phyloP scores from a whole-genome alignment of 2,797 vertebrate genomes.

The Cygnus olor region DNA sequence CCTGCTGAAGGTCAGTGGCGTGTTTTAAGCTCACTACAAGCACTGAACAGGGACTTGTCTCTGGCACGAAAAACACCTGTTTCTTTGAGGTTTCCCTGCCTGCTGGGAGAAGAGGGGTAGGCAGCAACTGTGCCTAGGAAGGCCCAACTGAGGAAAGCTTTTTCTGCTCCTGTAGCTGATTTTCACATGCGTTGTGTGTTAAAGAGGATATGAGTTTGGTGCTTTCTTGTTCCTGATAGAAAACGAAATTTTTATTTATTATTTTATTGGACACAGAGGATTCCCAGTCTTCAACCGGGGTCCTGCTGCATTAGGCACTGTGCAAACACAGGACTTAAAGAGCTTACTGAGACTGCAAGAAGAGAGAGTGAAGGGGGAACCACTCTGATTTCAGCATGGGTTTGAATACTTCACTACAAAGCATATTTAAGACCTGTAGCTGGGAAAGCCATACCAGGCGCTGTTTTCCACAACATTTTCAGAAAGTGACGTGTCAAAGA shows the following conservation, averaged over 20 bases:
- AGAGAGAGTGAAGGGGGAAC: background rate
- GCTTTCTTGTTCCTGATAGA: background rate
- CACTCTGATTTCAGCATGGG: background rate
- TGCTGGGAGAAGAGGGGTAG: conserved; percentile 15
- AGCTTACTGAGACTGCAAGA: background rate
- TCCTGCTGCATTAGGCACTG: background rate
- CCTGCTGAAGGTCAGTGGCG: conserved; percentile 5
- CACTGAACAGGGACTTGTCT: background rate
- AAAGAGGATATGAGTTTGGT: background rate
- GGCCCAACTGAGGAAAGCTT: background rate
- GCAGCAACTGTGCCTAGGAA: background rate
- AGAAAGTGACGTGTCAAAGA: background rate
- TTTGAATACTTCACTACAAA: background rate
- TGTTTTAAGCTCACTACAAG: background rate
- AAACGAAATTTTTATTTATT: conserved; percentile 3
- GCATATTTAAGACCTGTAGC: background rate
- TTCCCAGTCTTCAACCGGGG: background rate
- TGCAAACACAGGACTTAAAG: conserved; percentile 4
- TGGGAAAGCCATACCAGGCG: background rate
- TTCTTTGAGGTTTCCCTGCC: conserved; percentile 51
- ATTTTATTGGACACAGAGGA: background rate
- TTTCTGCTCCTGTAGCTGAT: background rate
- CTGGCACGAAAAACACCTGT: conserved; percentile 22
- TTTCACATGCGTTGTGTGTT: conserved; percentile 44
- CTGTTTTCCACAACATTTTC: background rate